Conservation (phyloP, 2,888 invertebrate genomes). For the Operophtera brumata region DNA sequence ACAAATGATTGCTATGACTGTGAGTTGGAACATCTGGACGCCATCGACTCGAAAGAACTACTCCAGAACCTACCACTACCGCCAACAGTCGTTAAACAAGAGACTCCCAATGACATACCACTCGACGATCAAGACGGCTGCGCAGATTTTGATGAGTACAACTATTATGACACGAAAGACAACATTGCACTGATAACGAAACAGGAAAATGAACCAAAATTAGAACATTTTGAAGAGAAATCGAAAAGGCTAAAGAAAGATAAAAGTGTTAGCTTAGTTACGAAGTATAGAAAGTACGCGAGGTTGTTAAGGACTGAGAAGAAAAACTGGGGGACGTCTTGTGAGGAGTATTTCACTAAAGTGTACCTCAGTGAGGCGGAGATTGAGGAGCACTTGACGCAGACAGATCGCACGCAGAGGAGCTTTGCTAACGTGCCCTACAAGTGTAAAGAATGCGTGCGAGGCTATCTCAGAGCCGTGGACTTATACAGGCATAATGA, state of each 20-base stretch:
- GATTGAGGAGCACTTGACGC: constrained; percentile 13
- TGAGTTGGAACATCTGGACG: constrained; percentile 16
- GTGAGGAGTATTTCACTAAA: constrained; percentile 13
- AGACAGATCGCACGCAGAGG: constrained; percentile 12
- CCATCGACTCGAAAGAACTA: background rate
- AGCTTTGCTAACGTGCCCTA: constrained; percentile 6
- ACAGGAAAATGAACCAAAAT: background rate
- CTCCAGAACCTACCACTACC: background rate
- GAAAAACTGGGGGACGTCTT: constrained; percentile 27
- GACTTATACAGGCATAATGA: constrained; percentile 44
- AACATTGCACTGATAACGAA: constrained; percentile 2
- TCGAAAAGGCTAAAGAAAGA: constrained; percentile 9
- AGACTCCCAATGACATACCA: background rate
- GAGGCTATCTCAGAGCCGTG: constrained; percentile 32
- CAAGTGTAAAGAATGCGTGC: constrained; percentile 18
- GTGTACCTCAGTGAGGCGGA: constrained; percentile 6
- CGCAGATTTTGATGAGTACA: constrained; percentile 2
- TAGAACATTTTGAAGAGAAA: constrained; percentile 9
- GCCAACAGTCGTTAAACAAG: constrained; percentile 5
- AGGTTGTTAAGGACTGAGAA: constrained; percentile 15
- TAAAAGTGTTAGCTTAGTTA: constrained; percentile 20
- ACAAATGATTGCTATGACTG: constrained; percentile 22
- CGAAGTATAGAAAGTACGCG: constrained; percentile 23
- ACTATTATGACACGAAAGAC: constrained; percentile 4
- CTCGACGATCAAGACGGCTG: background rate